Base-by-base conservation (phyloP, 2,888 invertebrate genomes). In the Limnephilus auricula region DNA sequence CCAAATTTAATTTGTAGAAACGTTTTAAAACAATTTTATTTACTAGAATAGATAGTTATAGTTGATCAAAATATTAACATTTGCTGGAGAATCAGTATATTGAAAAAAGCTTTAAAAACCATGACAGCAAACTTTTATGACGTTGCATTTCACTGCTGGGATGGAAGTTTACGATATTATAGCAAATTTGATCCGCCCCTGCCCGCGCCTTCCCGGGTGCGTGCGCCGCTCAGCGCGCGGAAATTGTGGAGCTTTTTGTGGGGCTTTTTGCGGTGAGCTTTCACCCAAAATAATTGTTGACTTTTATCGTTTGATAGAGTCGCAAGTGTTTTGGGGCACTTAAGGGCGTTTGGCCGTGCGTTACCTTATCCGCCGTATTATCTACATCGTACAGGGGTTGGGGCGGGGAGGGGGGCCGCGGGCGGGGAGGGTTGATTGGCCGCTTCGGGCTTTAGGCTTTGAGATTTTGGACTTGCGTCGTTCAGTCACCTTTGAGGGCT, bases 281-380 rank as follows among this genome's bases (percentile, higher is more conserved):
- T 45, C 79, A 79, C 88, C 91, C 91, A 87, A 86, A 91, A 90
- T 91, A 92, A 90, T 90, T 88, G 92, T 92, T 90, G 87, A 89
- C 90, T 90, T 92, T 90, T 92, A 90, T 90, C 89, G 89, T 88
- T 92, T 89, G 90, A 90, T 92, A 79, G 91, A 82, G 89, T 85
- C 91, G 82, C 89, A 50, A 89, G 84, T 87, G 89, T 89, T 89
- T 91, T 78, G 84, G 79, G 82, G 89, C 82, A 80, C 89, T 89
- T 82, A 40, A 45, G 80, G 90, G 84, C 84, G 84, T 32, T 89
- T 79, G 82, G 80, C 89, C 80, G 45, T 89, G 37, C 79, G 79
- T 50, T 37, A 31, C 40, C 82, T 89, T 89, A 82, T 89, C 89
- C 82, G 80, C 82, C 82, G 37, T 30, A 79, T 79, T 89, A 89